Base-by-base conservation (phyloP, 2,888 invertebrate species). In the Frankliniella intonsa region DNA sequence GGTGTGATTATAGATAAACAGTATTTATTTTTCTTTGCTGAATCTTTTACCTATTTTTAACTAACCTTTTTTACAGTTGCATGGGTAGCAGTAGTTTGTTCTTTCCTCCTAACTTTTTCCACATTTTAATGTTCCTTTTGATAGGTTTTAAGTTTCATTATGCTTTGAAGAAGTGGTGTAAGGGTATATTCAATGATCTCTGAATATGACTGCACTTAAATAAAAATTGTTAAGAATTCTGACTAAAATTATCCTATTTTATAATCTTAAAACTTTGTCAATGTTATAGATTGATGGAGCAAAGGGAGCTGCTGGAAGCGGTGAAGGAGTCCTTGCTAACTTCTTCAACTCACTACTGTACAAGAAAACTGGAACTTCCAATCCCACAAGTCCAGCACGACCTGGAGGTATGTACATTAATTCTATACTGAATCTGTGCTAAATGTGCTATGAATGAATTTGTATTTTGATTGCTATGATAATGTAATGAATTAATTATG, bases 301-400 rank as follows among this genome's bases (percentile, higher is more conserved):
- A 82, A 93, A 96, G 89, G 91, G 93, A 0, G 88, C 89, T 65
- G 87, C 88, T 10, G 93, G 95, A 5, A 93, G 94, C 82, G 94
- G 94, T 84, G 98, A 98, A 90, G 97, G 97, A 83, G 97, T 98
- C 82, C 90, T 99, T 84, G 98, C 98, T 17, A 98, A 95, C 89
- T 99, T 99, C 92, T 99, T 99, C 90, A 98, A 98, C 90, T 98
- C 98, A 84, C 91, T 99, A 87, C 92, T 99, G 86, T 95, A 95
- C 89, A 98, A 98, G 92, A 97, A 97, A 90, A 93, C 95, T 65
- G 95, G 94, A 69, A 90, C 94, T 80, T 90, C 92, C 69, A 91
- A 92, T 55, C 91, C 92, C 22, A 89, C 87, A 19, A 88, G 89
- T 50, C 89, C 91, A n/a, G 88, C 90, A 82, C 88, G 91, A 81